Percentiles rank a stretch among this genome's conserved stretches.
These are phyloP conservation scores for Aelia acuminata DNA, from an alignment of 2,888 invertebrate genomes.

Conservation along the genomic window DNA sequence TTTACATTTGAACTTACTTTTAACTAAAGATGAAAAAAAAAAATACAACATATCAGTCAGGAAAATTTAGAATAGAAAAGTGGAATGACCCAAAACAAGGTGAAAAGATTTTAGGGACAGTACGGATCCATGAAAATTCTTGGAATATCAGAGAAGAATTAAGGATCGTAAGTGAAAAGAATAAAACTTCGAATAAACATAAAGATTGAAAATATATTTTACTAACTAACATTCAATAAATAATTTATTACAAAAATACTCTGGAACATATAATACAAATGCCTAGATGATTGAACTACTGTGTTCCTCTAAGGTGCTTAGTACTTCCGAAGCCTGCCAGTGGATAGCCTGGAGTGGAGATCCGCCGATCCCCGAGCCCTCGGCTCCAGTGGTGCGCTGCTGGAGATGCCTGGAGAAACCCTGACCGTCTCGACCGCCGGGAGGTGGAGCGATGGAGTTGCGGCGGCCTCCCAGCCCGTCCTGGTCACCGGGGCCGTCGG, in stretches of 20 bases:
- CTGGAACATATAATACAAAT: neutral
- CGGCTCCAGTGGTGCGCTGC: constrained; percentile 31
- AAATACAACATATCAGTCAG: too few relatives aligned
- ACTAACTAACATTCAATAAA: neutral
- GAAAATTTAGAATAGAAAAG: too few relatives aligned
- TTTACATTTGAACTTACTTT: too few relatives aligned
- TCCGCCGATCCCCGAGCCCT: neutral
- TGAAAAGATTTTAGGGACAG: too few relatives aligned
- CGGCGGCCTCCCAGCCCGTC: neutral
- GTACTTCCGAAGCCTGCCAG: constrained; percentile 13
- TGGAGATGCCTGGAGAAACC: constrained; percentile 7
- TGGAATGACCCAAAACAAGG: too few relatives aligned
- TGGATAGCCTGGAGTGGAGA: neutral
- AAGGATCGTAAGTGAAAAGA: too few relatives aligned
- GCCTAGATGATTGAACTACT: neutral
- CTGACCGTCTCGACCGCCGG: constrained; percentile 28
- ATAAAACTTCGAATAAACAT: neutral
- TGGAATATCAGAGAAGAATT: too few relatives aligned
- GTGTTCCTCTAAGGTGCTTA: neutral
- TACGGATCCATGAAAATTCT: too few relatives aligned
- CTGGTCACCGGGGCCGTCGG: neutral
- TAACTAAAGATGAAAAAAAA: too few relatives aligned
- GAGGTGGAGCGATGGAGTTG: neutral
- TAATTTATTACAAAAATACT: constrained; percentile 44
- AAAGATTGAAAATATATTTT: constrained; percentile 2